phyloP scores from a whole-genome alignment of 2,888 invertebrate species.

The Macrophya alboannulata region DNA sequence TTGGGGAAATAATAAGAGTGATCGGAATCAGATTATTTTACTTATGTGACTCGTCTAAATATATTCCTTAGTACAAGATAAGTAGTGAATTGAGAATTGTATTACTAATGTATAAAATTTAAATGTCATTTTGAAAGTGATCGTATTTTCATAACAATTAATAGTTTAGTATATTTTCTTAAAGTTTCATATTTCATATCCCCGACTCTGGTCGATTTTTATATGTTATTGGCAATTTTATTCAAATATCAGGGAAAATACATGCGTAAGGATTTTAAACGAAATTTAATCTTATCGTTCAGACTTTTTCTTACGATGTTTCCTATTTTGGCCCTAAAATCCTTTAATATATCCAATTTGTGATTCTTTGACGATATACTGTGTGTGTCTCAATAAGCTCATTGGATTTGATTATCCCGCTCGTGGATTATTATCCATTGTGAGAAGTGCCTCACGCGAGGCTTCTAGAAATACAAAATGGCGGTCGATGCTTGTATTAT shows the following conservation, averaged over 20 bases:
- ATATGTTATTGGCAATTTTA: background rate
- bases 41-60: background rate
- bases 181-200: background rate
- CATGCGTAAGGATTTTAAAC: background rate
- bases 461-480: constrained; percentile 58
- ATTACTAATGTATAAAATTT: constrained; percentile 2
- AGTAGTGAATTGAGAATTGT: background rate
- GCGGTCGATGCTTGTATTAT: constrained; percentile 53
- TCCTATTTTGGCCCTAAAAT: background rate
- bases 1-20: background rate
- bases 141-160: background rate
- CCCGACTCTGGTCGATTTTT: background rate
- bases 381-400: background rate
- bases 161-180: background rate
- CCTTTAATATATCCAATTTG: background rate
- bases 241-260: background rate
- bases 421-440: background rate
- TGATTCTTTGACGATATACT: background rate
- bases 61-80: background rate
- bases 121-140: constrained; percentile 35
- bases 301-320: background rate
- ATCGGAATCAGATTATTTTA: background rate
- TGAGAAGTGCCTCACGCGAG: constrained; percentile 48
- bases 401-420: constrained; percentile 54
- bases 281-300: background rate